Evolutionary conservation across 2,797 vertebrate genomes (phyloP), one percentile per base, ranked within the genome.

Genomic region (Hypotaenidia philippensis): DNA sequence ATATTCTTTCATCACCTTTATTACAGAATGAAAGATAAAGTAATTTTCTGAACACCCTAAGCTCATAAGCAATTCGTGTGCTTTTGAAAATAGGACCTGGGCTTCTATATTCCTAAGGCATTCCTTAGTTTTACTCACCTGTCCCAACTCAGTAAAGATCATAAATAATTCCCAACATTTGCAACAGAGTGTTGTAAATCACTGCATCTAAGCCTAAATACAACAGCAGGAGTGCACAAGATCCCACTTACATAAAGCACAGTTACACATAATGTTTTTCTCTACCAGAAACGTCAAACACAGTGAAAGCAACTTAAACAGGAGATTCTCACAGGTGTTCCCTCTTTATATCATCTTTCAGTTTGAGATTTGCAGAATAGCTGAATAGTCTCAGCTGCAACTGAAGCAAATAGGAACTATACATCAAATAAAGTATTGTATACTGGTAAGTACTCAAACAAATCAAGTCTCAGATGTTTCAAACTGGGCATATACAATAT

Each of bases 1-100:
- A 53, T 74, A 77, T 82, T 87, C 91, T 78, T 94, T 94, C 57
- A 90, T 92, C 63, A 83, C 49, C 36, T 82, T 88, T 84, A 93
- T 57, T 64, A 31, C 0, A 1, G 53, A 87, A 81, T 32, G 86
- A 91, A 91, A 89, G 25, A 78, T 18, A 90, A 91, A 78, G 32
- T 32, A 66, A 92, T 84, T 90, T 92, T 77, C 75, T 89, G 38
- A 60, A 74, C 81, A 17, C 32, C 63, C 10, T 63, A 63, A 77
- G 19, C 44, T 82, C 60, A 76, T 52, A 79, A 72, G 36, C 45
- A 74, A 83, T 65, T 53, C 45, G 60, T 11, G 7, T 10, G 6
- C 15, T 74, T 87, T 70, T 66, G 49, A 79, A 92, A 90, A 77
- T 0, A 0, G 7, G 45, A 74, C 16, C 11, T 47, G 4, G 27